Evolutionary conservation across 2,113 vertebrate species (phyloP).

Genomic region (Rhombomys opimus): DNA sequence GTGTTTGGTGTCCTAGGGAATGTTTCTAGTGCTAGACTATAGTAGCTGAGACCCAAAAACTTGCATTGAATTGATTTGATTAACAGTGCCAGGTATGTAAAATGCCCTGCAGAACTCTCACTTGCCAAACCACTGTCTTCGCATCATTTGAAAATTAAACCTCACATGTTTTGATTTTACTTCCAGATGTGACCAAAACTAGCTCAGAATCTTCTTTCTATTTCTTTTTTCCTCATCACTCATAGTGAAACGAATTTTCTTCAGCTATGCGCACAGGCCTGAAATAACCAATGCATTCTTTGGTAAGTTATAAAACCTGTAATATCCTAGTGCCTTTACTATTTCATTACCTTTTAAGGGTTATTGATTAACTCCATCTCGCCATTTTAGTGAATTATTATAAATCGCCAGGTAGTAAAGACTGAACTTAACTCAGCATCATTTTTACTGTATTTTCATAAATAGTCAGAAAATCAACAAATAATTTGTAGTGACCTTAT

Average conservation of each 20-base stretch:
- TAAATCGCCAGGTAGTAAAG: neutral
- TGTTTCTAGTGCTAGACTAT: neutral
- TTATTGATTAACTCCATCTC: neutral
- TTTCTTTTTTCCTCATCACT: neutral
- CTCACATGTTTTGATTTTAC: slow-evolving; percentile 1
- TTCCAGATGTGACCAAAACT: slow-evolving; percentile 46
- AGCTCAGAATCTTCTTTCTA: neutral
- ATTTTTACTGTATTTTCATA: neutral
- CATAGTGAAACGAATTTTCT: neutral
- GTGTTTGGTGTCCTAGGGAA: neutral
- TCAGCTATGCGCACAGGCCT: neutral
- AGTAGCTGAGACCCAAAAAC: neutral
- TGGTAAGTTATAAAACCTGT: neutral
- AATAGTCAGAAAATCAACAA: neutral
- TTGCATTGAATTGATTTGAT: neutral
- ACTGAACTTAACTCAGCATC: neutral
- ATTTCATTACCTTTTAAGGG: neutral
- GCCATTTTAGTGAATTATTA: neutral
- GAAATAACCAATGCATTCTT: neutral
- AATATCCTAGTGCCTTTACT: neutral
- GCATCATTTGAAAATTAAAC: slow-evolving; percentile 42
- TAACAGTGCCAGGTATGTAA: neutral
- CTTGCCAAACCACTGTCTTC: slow-evolving; percentile 30
- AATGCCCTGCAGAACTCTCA: neutral
- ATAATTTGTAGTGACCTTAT: neutral